Evolutionary conservation across 1,140 invertebrate species (phyloP).

Genomic region (Maconellicoccus hirsutus): DNA sequence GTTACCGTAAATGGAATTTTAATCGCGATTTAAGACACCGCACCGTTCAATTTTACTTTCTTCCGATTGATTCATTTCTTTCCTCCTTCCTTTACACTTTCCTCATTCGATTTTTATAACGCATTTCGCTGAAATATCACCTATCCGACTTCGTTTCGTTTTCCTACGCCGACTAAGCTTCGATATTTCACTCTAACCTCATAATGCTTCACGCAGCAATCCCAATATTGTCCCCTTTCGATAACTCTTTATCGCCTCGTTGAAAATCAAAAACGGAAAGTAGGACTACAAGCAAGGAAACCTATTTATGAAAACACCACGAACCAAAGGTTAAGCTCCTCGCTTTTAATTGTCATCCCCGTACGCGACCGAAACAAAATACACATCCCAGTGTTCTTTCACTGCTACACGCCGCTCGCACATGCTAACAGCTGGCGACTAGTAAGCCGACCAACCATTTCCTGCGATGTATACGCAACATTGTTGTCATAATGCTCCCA

Average conservation of each 20-base stretch:
- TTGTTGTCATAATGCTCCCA: constrained; percentile 1
- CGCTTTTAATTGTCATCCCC: not conserved
- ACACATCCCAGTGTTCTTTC: too few species aligned
- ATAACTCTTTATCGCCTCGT: too few species aligned
- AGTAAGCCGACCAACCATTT: not conserved
- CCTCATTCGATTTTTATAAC: too few species aligned
- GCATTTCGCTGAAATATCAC: not conserved
- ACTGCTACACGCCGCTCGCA: not conserved
- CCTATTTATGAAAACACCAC: too few species aligned
- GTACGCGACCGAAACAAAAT: not conserved
- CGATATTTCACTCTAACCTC: too few species aligned
- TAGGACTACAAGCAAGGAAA: too few species aligned
- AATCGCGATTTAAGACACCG: not conserved
- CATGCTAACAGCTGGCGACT: not conserved
- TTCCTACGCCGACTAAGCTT: too few species aligned
- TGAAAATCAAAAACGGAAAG: too few species aligned
- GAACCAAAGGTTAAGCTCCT: too few species aligned
- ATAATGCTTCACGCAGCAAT: too few species aligned
- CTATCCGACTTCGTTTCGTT: too few species aligned
- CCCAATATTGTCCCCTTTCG: too few species aligned
- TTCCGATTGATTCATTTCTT: not conserved
- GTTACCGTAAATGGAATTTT: constrained; percentile 14
- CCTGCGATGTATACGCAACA: not conserved
- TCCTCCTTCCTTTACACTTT: not conserved
- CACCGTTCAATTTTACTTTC: not conserved